Base-by-base conservation (phyloP, 2,797 vertebrate species). In the Danio kyathit region DNA sequence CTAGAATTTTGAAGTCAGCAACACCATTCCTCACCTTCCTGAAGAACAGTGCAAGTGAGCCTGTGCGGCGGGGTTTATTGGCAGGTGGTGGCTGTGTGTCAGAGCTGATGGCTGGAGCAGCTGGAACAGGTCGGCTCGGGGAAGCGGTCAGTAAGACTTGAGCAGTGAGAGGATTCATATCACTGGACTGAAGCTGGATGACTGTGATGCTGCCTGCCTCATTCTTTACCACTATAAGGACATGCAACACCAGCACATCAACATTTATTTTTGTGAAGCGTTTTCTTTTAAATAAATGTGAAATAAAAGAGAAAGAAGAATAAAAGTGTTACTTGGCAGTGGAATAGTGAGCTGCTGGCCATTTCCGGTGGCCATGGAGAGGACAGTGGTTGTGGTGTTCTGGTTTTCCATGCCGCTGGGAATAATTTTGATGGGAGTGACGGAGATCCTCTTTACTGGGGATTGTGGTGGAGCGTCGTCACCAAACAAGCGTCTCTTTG, bases 31-130 rank as follows among this genome's bases (percentile, higher is more conserved):
- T 43, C 41, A 98, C 98, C 96, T 99, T 99, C 81, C 97, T 96
- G 89, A 98, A 98, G 89, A 99, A 99, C 11, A 99, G 93, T 0
- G 97, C 96, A 70, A 99, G 91, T 0, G 97, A 99, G 0, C 98
- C 98, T 0, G 96, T 98, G 86, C 93, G 96, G 49, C 93, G 95
- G 0, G 97, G 97, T 64, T 87, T 89, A 46, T 12, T 87, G 76
- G 84, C 82, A 1, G 88, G 5, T 61, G 88, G 92, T 1, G 87
- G 6, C 57, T 90, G 92, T 54, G 85, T 82, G 0, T 85, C 87
- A 0, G 94, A 89, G 57, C 90, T 88, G 0, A 48, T 0, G 10
- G 90, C 85, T 7, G 52, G 84, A 4, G 81, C 3, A 38, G 60
- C 9, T 29, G 3, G 29, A 29, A 29, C 29, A 0, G 75, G 38